A percentile compares a stretch with the other conserved stretches of the same genome.
Evolutionary conservation across 2,888 invertebrate genomes (phyloP).

Genomic region (Tetropium fuscum): DNA sequence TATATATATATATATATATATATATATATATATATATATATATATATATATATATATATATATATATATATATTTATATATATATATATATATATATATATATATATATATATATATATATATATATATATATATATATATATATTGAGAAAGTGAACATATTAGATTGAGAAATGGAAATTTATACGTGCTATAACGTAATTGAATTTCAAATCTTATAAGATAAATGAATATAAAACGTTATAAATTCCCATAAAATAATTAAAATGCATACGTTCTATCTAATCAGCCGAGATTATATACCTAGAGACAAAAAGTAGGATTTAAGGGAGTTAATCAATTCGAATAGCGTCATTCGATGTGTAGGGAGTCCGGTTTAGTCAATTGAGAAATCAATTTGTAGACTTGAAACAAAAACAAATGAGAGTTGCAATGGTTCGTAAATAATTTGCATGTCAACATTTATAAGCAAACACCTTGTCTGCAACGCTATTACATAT

Average conservation of each 20-base stretch:
- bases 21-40: too few species aligned
- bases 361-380: conserved; percentile 42
- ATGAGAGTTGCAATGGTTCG: conserved; percentile 53
- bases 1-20: too few species aligned
- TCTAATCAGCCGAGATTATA: conserved; percentile 42
- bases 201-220: neutral
- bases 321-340: conserved; percentile 42
- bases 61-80: too few species aligned
- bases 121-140: too few species aligned
- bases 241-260: conserved; percentile 15
- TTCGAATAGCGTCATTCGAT: conserved; percentile 39
- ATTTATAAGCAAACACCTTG: conserved; percentile 61
- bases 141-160: too few species aligned
- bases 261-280: conserved; percentile 32
- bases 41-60: too few species aligned
- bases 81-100: too few species aligned
- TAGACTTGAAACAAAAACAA: conserved; percentile 51
- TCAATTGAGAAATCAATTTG: conserved; percentile 56
- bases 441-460: conserved; percentile 60
- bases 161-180: too few species aligned
- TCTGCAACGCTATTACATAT: conserved; percentile 58
- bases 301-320: conserved; percentile 37
- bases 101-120: too few species aligned
- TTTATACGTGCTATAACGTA: neutral
- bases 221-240: conserved; percentile 1